Percentiles rank a stretch among this genome's conserved stretches.
phyloP scores from a whole-genome alignment of 2,888 invertebrate species.

The Parnassius smintheus region DNA sequence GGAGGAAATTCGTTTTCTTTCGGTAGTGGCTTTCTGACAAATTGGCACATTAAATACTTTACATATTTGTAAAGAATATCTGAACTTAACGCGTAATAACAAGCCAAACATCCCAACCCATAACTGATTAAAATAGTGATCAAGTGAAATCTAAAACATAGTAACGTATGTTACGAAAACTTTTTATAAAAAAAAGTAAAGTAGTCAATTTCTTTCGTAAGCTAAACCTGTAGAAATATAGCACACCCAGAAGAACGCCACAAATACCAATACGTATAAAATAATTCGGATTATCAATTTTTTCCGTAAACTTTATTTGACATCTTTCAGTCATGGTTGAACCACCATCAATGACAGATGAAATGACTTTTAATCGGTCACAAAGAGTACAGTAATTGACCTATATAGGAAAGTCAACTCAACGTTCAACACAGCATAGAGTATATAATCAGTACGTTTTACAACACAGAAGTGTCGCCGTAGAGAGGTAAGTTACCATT shows the following conservation, averaged over 20 bases:
- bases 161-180: slow-evolving; percentile 42
- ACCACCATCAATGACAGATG: slow-evolving; percentile 45
- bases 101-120: slow-evolving; percentile 76
- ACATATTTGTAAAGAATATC: slow-evolving; percentile 58
- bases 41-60: slow-evolving; percentile 65
- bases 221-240: slow-evolving; percentile 69
- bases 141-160: slow-evolving; percentile 71
- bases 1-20: slow-evolving; percentile 40
- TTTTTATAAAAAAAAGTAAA: slow-evolving; percentile 24
- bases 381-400: too few species aligned
- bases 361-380: too few species aligned
- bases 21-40: slow-evolving; percentile 45
- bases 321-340: slow-evolving; percentile 79
- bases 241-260: slow-evolving; percentile 58
- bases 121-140: slow-evolving; percentile 66
- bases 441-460: too few species aligned
- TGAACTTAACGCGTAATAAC: slow-evolving; percentile 69
- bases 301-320: slow-evolving; percentile 72
- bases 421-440: too few species aligned
- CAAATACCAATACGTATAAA: slow-evolving; percentile 68
- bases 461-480: too few species aligned
- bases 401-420: too few species aligned
- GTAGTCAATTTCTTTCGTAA: slow-evolving; percentile 27
- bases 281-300: slow-evolving; percentile 73
- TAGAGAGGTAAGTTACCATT: too few species aligned